Conservation (phyloP, 2,888 invertebrate species). For the Dugesia japonica region DNA sequence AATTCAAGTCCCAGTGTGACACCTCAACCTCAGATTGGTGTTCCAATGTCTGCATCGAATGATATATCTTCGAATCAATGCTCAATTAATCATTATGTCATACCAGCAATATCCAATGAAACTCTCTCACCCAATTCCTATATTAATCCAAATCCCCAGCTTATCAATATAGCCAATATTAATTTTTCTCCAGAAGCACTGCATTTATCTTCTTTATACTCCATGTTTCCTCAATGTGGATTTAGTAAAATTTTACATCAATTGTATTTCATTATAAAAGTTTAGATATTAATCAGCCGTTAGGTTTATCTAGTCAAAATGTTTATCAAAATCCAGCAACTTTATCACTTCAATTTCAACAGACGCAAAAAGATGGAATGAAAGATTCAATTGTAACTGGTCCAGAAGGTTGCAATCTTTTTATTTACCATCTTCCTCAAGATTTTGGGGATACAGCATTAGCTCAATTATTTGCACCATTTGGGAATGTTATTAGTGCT, state of each 20-base stretch:
- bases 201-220: slow-evolving; percentile 9
- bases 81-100: not conserved
- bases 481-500: slow-evolving; percentile 97
- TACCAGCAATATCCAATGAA: not conserved
- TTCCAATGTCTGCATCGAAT: not conserved
- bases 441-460: slow-evolving; percentile 97
- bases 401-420: slow-evolving; percentile 97
- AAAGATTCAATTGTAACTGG: slow-evolving; percentile 51
- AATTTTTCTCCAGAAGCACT: slow-evolving; percentile 5
- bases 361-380: not conserved
- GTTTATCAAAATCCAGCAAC: not conserved
- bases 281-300: not conserved
- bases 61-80: not conserved
- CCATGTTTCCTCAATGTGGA: slow-evolving; percentile 6
- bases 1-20: not conserved
- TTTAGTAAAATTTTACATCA: not conserved
- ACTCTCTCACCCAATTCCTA: not conserved
- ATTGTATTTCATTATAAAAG: too few species aligned
- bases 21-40: not conserved
- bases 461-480: slow-evolving; percentile 99
- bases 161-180: not conserved
- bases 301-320: slow-evolving; percentile 9
- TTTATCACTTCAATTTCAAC: not conserved
- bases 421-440: slow-evolving; percentile 99
- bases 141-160: not conserved